Conservation (phyloP, 2,888 invertebrate species). For the Nomada hirtipes region DNA sequence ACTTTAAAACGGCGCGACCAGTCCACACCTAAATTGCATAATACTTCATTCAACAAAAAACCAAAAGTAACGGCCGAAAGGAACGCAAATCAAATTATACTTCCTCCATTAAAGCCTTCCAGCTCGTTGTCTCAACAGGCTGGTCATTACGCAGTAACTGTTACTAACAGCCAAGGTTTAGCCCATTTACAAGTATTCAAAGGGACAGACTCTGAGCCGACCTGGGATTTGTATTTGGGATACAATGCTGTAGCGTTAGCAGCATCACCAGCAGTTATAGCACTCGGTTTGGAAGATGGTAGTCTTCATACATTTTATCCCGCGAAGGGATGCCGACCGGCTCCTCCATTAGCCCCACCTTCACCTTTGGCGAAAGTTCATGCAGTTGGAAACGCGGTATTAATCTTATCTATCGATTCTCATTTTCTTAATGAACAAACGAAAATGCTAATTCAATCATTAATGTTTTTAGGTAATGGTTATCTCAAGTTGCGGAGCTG, state of each 20-base stretch:
- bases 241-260: slow-evolving; percentile 81
- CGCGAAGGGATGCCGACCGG: slow-evolving; percentile 79
- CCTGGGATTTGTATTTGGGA: slow-evolving; percentile 82
- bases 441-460: neutral
- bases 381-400: slow-evolving; percentile 81
- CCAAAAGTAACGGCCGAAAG: slow-evolving; percentile 77
- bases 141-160: slow-evolving; percentile 82
- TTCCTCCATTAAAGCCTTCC: slow-evolving; percentile 80
- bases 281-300: slow-evolving; percentile 81
- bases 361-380: slow-evolving; percentile 81
- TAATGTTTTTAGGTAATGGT: slow-evolving; percentile 79
- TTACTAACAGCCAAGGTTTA: slow-evolving; percentile 79
- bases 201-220: slow-evolving; percentile 79
- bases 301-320: slow-evolving; percentile 82
- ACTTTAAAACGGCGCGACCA: slow-evolving; percentile 80
- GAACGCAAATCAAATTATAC: slow-evolving; percentile 72
- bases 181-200: slow-evolving; percentile 81
- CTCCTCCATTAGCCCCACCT: slow-evolving; percentile 81
- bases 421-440: neutral
- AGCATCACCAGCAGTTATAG: slow-evolving; percentile 81
- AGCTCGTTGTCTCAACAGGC: slow-evolving; percentile 81
- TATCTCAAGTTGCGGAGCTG: slow-evolving; percentile 81
- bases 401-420: neutral
- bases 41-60: slow-evolving; percentile 73
- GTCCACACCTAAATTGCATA: slow-evolving; percentile 69